Base-by-base conservation (phyloP, 2,888 invertebrate genomes). In the Scaptomyza reducta region DNA sequence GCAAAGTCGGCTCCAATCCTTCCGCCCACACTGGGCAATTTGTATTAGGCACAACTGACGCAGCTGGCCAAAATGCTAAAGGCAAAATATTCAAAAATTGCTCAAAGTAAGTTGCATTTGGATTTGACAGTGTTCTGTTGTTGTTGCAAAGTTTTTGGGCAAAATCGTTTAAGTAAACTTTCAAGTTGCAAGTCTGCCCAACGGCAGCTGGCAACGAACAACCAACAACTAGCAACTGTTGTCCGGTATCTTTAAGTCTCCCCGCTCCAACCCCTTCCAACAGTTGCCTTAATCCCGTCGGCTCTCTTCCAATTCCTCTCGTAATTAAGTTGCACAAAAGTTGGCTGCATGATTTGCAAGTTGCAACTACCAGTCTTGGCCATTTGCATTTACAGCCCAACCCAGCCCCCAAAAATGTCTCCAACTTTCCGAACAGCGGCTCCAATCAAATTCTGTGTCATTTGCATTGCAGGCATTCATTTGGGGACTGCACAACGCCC, bases 321-420 rank as follows among this genome's bases (percentile, higher is more conserved):
- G 75, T 78, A 80, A 87, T 87, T 80, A 87, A 87, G 87, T 74
- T 84, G 85, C 67, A 45, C 62, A 70, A 82, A 79, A 83, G 78
- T 82, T 85, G 59, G 66, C 42, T 59, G 64, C 71, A 67, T 67
- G 76, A 79, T 82, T 77, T 79, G 79, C 79, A 72, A 78, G 60
- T 68, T 61, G 67, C 66, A 69, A 55, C 61, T 56, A 25, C 33
- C 65, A 55, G 58, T 31, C 46, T 56, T 31, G 10, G 41, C 64
- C 69, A 62, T 46, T 46, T 41, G 46, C 60, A 40, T 50, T 46
- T 41, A 7, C 29, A 7, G 2, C 10, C 22, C 29, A 45, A 31
- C 22, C 14, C 35, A 29, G 0, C 3, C 38, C 29, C 42, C 14
- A 5, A 22, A 40, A 9, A 14, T 38, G 38, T 38, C 38, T 14